Conservation (phyloP, 2,797 vertebrate species). For the Cirrhinus mrigala region DNA sequence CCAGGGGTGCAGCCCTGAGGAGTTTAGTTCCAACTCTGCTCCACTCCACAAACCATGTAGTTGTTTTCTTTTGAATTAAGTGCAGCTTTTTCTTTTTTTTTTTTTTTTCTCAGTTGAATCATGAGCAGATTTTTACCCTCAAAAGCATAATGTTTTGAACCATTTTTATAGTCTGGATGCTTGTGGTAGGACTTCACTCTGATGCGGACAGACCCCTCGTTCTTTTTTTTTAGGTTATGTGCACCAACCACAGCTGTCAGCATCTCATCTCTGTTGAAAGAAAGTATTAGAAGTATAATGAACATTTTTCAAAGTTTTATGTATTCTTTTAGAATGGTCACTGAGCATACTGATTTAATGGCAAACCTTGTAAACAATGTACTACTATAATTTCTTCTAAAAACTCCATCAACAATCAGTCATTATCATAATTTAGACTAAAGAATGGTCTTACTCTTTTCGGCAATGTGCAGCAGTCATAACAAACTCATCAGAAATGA, state of each 20-base stretch:
- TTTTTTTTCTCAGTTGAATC: too few species aligned
- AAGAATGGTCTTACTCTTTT: constrained; percentile 38
- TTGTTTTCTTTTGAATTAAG: too few species aligned
- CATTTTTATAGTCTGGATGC: not conserved
- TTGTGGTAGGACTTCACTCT: not conserved
- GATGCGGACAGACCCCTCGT: not conserved
- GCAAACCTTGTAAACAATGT: not conserved
- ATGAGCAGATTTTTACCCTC: constrained; percentile 64
- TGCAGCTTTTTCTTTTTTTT: constrained; percentile 43
- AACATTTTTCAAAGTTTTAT: not conserved
- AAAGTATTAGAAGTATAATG: not conserved
- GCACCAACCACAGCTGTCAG: not conserved
- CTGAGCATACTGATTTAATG: not conserved
- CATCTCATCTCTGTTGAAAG: not conserved
- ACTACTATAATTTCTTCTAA: not conserved
- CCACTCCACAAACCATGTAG: too few species aligned
- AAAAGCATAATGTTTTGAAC: constrained; percentile 73
- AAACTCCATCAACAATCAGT: too few species aligned
- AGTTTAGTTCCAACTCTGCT: too few species aligned
- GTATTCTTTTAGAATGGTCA: too few species aligned
- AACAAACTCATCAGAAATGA: constrained; percentile 67
- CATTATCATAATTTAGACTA: not conserved
- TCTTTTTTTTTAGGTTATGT: not conserved
- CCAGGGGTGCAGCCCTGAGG: too few species aligned
- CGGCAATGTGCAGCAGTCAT: constrained; percentile 73